A percentile compares a stretch with the other conserved stretches of the same genome.
phyloP scores from a whole-genome alignment of 2,797 vertebrate genomes.

The Danio choprae region DNA sequence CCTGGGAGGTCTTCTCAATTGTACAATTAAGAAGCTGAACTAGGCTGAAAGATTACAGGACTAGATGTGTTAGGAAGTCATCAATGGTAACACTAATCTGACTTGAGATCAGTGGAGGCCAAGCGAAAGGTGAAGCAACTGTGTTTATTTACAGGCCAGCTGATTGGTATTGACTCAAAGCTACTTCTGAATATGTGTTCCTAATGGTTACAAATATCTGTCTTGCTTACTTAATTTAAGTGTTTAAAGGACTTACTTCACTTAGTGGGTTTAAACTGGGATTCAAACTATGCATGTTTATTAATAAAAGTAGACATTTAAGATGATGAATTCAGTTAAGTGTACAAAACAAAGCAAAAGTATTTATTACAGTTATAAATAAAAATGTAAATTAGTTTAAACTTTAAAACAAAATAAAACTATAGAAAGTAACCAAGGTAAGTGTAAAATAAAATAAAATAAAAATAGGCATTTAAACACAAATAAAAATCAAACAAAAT shows the following conservation, averaged over 20 bases:
- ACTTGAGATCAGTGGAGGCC: slow-evolving; percentile 55
- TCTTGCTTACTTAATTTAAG: neutral
- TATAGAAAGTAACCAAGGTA: no score
- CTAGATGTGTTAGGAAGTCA: slow-evolving; percentile 58
- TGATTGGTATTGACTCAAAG: slow-evolving; percentile 16
- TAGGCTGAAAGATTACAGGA: slow-evolving; percentile 64
- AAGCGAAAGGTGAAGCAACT: slow-evolving; percentile 40
- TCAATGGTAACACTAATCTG: slow-evolving; percentile 62
- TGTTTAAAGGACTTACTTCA: no score
- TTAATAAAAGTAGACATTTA: neutral
- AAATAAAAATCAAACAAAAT: no score
- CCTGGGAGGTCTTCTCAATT: slow-evolving; percentile 10
- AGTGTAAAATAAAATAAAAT: no score
- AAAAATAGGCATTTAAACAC: no score
- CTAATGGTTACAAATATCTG: neutral
- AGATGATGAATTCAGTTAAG: neutral
- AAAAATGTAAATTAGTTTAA: no score
- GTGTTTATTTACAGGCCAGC: slow-evolving; percentile 31
- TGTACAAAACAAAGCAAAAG: neutral
- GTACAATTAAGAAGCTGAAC: slow-evolving; percentile 52
- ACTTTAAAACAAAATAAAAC: no score
- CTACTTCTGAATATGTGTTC: neutral
- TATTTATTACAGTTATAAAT: no score
- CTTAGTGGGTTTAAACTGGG: neutral
- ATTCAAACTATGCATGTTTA: neutral